Base-by-base conservation (phyloP, 2,888 invertebrate species). In the Leucania comma region DNA sequence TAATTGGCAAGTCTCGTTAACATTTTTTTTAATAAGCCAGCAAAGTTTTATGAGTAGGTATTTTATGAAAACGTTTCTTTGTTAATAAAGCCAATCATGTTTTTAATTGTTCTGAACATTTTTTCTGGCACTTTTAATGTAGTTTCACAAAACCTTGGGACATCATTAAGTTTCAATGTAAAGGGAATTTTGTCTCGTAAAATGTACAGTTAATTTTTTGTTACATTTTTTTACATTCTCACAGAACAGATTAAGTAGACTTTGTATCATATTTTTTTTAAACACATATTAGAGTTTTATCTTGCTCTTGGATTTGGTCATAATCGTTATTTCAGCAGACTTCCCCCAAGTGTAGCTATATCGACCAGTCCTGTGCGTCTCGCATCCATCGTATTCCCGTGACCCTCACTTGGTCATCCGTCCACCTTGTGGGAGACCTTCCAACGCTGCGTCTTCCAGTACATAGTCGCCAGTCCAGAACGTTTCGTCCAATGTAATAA, bases 1-100 rank as follows among this genome's bases (percentile, higher is more conserved):
- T 93, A 93, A 94, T 93, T 93, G 91, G 90, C 85, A 82, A 84
- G 88, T 85, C 93, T 94, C 90, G 93, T 94, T 94, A 94, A 92
- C 92, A 91, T 90, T 88, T 92, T 76, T 83, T 92, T 92, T 93
- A 94, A 94, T 94, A 92, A 93, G 90, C 85, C 89, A 83, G 89
- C 90, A 91, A 94, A 93, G 88, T 94, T 93, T 93, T 93, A 93
- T 90, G 93, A 89, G 90, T 42, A 42, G 42, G 42, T 84, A 85
- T 87, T 90, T 90, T 87, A 90, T 90, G 92, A 90, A 91, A 92
- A 91, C 87, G 88, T 89, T 90, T 90, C 92, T 91, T 93, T 93
- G 93, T 93, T 90, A 88, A 85, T 86, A 86, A 90, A 88, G 86
- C 89, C 88, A 90, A 92, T 93, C 90, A 93, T 83, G 86, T 86